Conservation (phyloP, 2,888 invertebrate species). For the Rotaria sp. region DNA sequence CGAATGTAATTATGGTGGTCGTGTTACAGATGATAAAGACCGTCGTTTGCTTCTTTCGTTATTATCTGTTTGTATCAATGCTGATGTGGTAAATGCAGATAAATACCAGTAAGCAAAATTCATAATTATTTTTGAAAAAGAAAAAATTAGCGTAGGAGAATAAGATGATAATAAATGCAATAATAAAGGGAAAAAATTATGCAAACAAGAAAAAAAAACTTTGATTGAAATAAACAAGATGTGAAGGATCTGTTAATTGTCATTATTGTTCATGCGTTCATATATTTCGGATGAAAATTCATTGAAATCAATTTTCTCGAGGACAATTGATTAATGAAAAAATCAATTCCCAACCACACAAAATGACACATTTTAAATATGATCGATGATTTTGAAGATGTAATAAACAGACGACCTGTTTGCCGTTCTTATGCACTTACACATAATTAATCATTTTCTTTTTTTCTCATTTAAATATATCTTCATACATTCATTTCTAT, state of each 20-base stretch:
- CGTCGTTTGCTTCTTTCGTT: conserved; percentile 55
- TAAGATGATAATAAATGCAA: no score
- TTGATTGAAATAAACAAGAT: conserved; percentile 11
- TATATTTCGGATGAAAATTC: background rate
- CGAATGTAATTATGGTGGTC: conserved; percentile 58
- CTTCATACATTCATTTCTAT: background rate
- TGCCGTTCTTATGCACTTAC: background rate
- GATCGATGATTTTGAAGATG: background rate
- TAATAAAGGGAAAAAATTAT: background rate
- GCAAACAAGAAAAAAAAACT: background rate
- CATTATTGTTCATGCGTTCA: background rate
- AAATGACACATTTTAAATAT: background rate
- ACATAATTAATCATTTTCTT: background rate
- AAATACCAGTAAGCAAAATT: conserved; percentile 48
- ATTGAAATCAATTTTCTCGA: background rate
- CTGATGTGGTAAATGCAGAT: conserved; percentile 45
- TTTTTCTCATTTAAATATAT: background rate
- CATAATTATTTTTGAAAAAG: background rate
- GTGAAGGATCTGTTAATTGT: background rate
- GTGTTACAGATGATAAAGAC: conserved; percentile 58
- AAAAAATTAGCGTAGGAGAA: background rate
- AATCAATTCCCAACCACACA: background rate
- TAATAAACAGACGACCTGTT: background rate
- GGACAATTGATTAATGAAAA: background rate
- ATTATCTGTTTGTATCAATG: conserved; percentile 52